A percentile compares a stretch with the other conserved stretches of the same genome.
phyloP scores from a whole-genome alignment of 2,888 invertebrate species.

The Lithodes maja region DNA sequence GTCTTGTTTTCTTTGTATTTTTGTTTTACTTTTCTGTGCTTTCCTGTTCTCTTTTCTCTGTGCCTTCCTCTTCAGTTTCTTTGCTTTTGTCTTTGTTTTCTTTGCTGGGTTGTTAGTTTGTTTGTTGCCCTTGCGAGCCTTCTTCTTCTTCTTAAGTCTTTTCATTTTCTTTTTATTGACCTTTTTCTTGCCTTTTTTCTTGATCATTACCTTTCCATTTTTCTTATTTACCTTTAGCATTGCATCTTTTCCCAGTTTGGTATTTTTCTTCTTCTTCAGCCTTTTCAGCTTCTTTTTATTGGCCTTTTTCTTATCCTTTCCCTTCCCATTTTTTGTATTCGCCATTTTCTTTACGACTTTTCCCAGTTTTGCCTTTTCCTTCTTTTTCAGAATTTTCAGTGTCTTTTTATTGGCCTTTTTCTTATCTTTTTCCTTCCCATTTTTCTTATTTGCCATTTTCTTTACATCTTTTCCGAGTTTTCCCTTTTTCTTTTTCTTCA shows the following conservation, averaged over 20 bases:
- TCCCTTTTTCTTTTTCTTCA: background rate
- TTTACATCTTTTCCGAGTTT: background rate
- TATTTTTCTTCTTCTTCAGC: background rate
- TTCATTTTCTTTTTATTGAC: background rate
- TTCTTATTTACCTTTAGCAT: background rate
- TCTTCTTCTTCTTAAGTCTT: background rate
- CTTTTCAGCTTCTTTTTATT: background rate
- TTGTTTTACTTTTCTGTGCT: background rate
- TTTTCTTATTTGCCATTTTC: background rate
- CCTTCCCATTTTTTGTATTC: background rate
- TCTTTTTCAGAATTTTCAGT: background rate
- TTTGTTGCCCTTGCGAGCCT: background rate
- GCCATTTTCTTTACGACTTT: background rate
- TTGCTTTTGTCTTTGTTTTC: background rate
- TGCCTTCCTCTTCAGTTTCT: background rate
- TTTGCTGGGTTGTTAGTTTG: background rate
- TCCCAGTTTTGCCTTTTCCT: background rate
- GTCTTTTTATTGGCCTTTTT: background rate
- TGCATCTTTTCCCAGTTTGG: background rate
- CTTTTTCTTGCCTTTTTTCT: background rate
- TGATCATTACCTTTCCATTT: background rate
- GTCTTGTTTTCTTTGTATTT: constrained; percentile 8
- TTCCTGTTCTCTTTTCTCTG: background rate
- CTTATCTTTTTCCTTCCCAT: background rate
- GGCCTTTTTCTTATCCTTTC: background rate